Conservation (phyloP, 2,797 vertebrate species). For the Myotis planiceps region DNA sequence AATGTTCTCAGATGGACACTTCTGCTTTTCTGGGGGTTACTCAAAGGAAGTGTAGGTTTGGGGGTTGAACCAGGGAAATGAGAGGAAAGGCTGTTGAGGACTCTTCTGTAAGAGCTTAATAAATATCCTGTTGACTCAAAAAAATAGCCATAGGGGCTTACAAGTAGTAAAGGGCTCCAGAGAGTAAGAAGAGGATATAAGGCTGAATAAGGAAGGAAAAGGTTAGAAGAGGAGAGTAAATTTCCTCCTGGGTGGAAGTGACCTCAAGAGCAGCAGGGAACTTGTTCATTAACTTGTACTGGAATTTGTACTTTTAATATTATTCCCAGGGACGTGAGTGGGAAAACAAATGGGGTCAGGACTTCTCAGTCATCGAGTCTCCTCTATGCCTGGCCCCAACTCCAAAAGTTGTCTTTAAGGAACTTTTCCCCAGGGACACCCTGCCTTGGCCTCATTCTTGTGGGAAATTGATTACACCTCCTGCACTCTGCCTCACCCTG, state of each 20-base stretch:
- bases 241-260: slow-evolving; percentile 11
- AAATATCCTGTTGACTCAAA: not conserved
- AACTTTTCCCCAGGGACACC: not conserved
- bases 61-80: not conserved
- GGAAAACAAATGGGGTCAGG: not conserved
- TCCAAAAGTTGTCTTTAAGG: not conserved
- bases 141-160: not conserved
- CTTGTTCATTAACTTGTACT: not conserved
- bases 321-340: slow-evolving; percentile 42
- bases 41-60: not conserved
- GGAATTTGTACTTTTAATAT: not conserved
- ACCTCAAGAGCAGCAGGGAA: not conserved
- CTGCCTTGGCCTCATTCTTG: not conserved
- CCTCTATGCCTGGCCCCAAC: not conserved
- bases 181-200: slow-evolving; percentile 21
- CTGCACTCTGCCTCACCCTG: not conserved
- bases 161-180: not conserved
- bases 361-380: not conserved
- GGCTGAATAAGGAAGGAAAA: slow-evolving; percentile 30
- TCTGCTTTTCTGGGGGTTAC: not conserved
- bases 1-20: not conserved
- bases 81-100: not conserved
- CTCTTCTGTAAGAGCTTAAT: not conserved
- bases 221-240: not conserved
- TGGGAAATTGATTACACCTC: not conserved